phyloP scores from a whole-genome alignment of 1,140 invertebrate species.

The Aphelinus certus region DNA sequence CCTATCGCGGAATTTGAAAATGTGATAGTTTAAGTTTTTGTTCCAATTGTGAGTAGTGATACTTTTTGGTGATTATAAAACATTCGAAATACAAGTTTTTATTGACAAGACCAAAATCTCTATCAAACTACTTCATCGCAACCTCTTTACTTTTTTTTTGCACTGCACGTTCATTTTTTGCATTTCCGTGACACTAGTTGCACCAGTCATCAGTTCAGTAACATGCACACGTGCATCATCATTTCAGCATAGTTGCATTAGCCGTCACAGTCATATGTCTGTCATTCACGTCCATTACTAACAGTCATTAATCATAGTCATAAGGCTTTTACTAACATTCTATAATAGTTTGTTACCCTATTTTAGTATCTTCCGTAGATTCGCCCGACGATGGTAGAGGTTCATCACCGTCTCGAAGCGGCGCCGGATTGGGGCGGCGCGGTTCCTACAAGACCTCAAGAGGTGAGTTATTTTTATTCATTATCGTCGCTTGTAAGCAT shows the following conservation, averaged over 20 bases:
- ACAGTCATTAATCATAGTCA: conserved; percentile 25
- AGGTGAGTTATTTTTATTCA: conserved; percentile 69
- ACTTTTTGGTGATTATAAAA: no score
- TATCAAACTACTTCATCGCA: no score
- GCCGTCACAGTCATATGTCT: background rate
- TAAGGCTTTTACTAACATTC: conserved; percentile 47
- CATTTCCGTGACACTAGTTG: conserved; percentile 13
- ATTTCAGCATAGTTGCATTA: conserved; percentile 1
- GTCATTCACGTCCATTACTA: no score
- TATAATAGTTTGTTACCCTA: conserved; percentile 59
- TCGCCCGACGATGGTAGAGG: conserved; percentile 82
- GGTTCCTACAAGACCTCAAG: conserved; percentile 87
- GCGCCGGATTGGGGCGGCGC: conserved; percentile 76
- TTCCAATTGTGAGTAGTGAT: no score
- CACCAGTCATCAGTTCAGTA: background rate
- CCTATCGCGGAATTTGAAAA: no score
- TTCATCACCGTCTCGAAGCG: conserved; percentile 75
- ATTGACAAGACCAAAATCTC: no score
- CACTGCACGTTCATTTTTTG: conserved; percentile 20
- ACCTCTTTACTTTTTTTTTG: background rate
- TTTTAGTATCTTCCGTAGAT: conserved; percentile 74
- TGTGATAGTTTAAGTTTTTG: no score
- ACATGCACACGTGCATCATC: background rate
- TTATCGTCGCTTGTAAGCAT: conserved; percentile 28
- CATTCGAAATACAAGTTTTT: no score